These are phyloP conservation scores for Sylvicapra grimmia DNA, from an alignment of 2,113 vertebrate species.

Conservation along the genomic window DNA sequence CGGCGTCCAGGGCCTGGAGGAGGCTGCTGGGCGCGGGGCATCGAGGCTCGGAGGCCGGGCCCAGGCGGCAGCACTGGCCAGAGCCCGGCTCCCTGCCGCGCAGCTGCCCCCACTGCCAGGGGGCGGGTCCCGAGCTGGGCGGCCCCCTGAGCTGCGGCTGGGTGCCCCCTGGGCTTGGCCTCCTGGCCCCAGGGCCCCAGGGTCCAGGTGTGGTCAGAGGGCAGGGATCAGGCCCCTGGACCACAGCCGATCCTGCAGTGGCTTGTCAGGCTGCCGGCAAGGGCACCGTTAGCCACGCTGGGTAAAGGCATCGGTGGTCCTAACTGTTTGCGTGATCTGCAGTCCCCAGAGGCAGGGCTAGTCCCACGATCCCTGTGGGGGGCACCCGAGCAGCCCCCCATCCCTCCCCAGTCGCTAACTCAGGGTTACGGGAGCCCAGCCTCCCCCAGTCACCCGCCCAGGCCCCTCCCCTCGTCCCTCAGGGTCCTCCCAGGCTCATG, in stretches of 20 bases:
- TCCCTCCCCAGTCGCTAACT: background rate
- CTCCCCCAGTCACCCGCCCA: background rate
- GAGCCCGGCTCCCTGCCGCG: background rate
- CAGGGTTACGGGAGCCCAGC: background rate
- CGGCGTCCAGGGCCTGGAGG: background rate
- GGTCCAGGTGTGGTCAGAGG: background rate
- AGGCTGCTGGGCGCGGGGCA: background rate
- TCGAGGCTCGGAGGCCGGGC: background rate
- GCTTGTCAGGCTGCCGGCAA: background rate
- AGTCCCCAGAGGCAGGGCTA: background rate
- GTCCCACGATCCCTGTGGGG: background rate
- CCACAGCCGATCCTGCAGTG: background rate
- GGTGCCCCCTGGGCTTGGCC: background rate
- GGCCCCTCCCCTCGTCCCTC: too few relatives aligned
- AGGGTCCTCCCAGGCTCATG: background rate
- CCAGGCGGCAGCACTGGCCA: accelerated
- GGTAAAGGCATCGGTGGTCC: background rate
- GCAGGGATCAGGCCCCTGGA: background rate
- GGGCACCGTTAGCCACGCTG: background rate
- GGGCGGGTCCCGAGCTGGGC: background rate
- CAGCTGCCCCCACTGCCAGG: background rate
- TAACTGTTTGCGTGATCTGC: background rate
- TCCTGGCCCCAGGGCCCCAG: background rate
- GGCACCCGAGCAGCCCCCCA: background rate
- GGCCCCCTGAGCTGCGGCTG: background rate